These are phyloP conservation scores for Gavia stellata DNA, from an alignment of 2,113 vertebrate species.

Conservation along the genomic window DNA sequence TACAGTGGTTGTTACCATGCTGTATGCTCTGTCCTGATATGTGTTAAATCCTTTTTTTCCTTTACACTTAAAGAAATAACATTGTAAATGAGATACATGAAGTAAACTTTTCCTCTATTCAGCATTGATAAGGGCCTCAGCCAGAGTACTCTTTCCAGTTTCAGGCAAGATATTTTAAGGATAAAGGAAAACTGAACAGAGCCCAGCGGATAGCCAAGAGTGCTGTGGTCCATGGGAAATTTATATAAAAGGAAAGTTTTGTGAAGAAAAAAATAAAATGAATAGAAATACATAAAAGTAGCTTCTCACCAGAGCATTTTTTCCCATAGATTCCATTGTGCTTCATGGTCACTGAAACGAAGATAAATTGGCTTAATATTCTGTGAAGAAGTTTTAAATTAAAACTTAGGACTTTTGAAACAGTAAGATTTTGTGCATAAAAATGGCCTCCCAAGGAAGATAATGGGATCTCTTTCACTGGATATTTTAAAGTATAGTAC, in stretches of 20 bases:
- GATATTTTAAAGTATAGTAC: background rate
- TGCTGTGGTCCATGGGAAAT: background rate
- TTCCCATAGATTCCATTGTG: background rate
- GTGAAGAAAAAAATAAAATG: background rate
- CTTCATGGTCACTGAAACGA: background rate
- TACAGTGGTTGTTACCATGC: background rate
- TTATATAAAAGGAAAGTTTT: background rate
- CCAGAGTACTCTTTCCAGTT: background rate
- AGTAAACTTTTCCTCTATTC: background rate
- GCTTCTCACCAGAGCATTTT: background rate
- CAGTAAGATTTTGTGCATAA: background rate
- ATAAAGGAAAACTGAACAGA: background rate
- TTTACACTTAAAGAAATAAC: background rate
- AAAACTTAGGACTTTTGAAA: background rate
- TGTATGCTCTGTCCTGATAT: background rate
- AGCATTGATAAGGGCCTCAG: background rate
- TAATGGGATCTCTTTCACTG: background rate
- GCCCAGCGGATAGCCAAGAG: background rate
- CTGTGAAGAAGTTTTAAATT: background rate
- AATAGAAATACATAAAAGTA: background rate
- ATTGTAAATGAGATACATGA: background rate
- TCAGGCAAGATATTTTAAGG: background rate
- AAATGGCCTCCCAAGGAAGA: background rate
- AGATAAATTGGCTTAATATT: background rate
- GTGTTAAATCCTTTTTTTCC: background rate